A percentile compares a stretch with the other conserved stretches of the same genome.
These are phyloP conservation scores for Sus scrofa DNA, from an alignment of 2,113 vertebrate genomes.

Conservation along the genomic window T2T-Sscrofa CM000824.6:34490001-34490500, in stretches of 20 bases:
- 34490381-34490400: neutral
- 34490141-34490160: neutral
- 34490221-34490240: neutral
- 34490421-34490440: conserved; percentile 9
- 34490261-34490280: conserved; percentile 51
- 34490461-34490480: conserved; percentile 30
- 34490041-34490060: neutral
- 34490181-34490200: conserved; percentile 20
- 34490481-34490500: neutral
- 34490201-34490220: conserved; percentile 2
- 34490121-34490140: conserved; percentile 7
- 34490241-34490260: conserved; percentile 11
- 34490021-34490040: neutral
- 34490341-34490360: conserved; percentile 13
- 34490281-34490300: neutral
- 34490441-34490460: neutral
- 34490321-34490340: neutral
- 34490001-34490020: conserved; percentile 28
- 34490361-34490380: conserved; percentile 56
- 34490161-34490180: conserved; percentile 18
- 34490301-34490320: conserved; percentile 46
- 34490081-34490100: neutral
- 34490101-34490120: conserved; percentile 40
- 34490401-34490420: conserved; percentile 38
- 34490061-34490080: conserved; percentile 1